phyloP scores from a whole-genome alignment of 2,113 vertebrate genomes.

The Maccullochella peelii region DNA sequence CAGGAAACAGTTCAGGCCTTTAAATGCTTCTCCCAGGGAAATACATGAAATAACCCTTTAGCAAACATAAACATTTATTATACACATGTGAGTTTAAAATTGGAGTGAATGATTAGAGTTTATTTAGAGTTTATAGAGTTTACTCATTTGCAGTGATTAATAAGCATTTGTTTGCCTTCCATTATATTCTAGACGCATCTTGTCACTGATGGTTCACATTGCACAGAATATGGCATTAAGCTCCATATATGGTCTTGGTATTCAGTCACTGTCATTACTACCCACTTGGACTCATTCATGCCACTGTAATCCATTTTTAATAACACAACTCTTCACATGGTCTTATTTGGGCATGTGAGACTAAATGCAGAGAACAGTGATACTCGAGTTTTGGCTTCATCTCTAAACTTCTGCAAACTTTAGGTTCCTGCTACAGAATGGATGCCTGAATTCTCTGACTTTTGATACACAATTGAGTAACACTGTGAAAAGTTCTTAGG shows the following conservation, averaged over 20 bases:
- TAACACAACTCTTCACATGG: background rate
- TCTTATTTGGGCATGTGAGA: slow-evolving; percentile 25
- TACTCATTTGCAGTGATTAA: background rate
- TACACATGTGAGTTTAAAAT: background rate
- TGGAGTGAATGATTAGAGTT: too few species aligned
- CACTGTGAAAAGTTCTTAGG: background rate
- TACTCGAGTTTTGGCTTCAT: background rate
- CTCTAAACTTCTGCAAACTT: background rate
- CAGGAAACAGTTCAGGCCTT: slow-evolving; percentile 25
- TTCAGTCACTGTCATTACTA: background rate
- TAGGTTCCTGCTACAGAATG: background rate
- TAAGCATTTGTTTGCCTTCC: background rate
- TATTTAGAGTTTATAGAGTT: too few species aligned
- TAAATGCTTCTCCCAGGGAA: background rate
- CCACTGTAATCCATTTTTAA: slow-evolving; percentile 24
- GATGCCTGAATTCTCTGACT: background rate
- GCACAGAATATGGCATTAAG: background rate
- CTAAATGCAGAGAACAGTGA: background rate
- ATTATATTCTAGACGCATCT: background rate
- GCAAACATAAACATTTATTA: background rate
- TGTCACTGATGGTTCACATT: background rate
- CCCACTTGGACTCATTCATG: slow-evolving; percentile 4
- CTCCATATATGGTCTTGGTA: slow-evolving; percentile 18
- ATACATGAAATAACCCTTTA: background rate
- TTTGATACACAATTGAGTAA: background rate